Evolutionary conservation across 2,113 vertebrate species (phyloP), one percentile per base, ranked within the genome.

Genomic region (Petromus typicus): DNA sequence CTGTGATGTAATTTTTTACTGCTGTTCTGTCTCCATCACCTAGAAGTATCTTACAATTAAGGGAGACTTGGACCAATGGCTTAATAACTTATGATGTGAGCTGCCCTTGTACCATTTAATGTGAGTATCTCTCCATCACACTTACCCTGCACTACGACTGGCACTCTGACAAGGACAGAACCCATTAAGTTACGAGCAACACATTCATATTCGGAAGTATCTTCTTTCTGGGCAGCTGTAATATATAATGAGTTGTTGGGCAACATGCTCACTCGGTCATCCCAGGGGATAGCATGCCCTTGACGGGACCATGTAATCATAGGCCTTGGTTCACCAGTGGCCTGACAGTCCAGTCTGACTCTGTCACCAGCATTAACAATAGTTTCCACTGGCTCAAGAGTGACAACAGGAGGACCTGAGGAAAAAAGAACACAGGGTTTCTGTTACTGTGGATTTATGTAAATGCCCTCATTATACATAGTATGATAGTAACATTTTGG

Each of bases 111-210:
- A 37, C 34, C 76, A 20, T 59, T 32, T 37, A 18, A 16, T 18
- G 11, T 18, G 11, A 66, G 7, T 1, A 43, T 0, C 8, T 37
- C 2, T 64, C 73, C 79, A 40, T 79, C 37, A 45, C 57, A 96
- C 98, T 98, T 94, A 99, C 99, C 99, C 93, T 98, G 99, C 11
- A 99, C 99, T 45, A 98, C 99, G 12, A 99, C 96, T 0, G 98
- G 94, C 7, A 98, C 99, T 56, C 98, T 98, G 93, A 98, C 97
- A 67, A 99, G 98, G 66, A 99, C 98, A 0, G 99, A 99, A 20
- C 99, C 99, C 95, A 99, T 98, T 1, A 99, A 67, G 80, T 99
- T 99, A 95, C 99, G 99, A 18, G 99, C 99, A 22, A 99, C 98
- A 2, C 99, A 99, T 97, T 99, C 98, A 40, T 99, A 99, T 45